Percentiles rank a stretch among this genome's conserved stretches.
Conservation (phyloP, 2,797 vertebrate species). For the Lindbergichthys nudifrons region DNA sequence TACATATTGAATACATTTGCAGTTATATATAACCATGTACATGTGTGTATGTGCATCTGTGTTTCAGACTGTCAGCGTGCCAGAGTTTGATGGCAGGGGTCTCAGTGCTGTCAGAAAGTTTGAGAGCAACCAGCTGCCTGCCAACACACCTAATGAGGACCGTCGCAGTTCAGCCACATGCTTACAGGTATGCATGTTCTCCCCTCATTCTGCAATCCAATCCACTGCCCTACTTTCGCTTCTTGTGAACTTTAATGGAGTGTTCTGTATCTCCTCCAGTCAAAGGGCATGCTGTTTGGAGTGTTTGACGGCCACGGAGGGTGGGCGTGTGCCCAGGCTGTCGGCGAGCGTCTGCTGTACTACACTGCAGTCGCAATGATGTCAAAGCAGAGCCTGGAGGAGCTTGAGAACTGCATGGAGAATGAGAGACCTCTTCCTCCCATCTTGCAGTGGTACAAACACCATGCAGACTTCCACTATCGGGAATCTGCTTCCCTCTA, state of each 20-base stretch:
- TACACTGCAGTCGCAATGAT: constrained; percentile 93
- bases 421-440: constrained; percentile 86
- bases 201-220: not conserved
- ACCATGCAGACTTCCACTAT: constrained; percentile 88
- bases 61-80: constrained; percentile 79
- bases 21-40: not conserved
- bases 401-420: constrained; percentile 91
- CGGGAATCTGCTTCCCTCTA: constrained; percentile 90
- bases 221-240: not conserved
- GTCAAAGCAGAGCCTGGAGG: constrained; percentile 88
- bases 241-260: rapidly evolving
- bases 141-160: constrained; percentile 94
- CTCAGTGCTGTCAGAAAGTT: constrained; percentile 88
- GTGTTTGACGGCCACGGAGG: constrained; percentile 96
- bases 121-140: constrained; percentile 93
- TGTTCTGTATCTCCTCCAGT: constrained; percentile 60
- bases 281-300: constrained; percentile 93
- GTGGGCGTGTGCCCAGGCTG: constrained; percentile 92
- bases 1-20: not conserved
- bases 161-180: constrained; percentile 91
- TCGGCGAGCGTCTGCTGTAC: constrained; percentile 93
- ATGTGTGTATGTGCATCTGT: constrained; percentile 18
- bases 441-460: constrained; percentile 92
- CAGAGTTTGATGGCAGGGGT: constrained; percentile 82
- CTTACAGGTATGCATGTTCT: constrained; percentile 75